Base-by-base conservation (phyloP, 2,113 vertebrate species). In the Cettia cetti region DNA sequence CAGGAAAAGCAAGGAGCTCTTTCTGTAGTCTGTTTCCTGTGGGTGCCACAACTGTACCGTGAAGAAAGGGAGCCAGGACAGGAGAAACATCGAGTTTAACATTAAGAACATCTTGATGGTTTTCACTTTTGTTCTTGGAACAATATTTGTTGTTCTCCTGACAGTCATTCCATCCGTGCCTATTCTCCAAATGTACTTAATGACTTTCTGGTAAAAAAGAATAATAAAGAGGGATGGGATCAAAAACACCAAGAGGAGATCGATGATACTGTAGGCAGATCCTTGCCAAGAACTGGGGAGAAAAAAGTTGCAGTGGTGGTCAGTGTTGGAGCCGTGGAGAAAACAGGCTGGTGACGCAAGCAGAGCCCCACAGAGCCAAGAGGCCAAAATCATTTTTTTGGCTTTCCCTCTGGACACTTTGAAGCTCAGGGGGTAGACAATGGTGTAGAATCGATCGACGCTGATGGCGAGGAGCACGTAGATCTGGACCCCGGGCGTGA, bases 51-150 rank as follows among this genome's bases (percentile, higher is more conserved):
- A 94, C 94, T 99, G 99, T 21, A 97, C 59, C 2, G 1, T 11
- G 65, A 99, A 99, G 87, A 99, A 99, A 27, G 99, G 99, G 21
- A 98, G 97, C 99, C 99, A 99, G 56, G 98, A 99, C 45, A 99
- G 92, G 44, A 99, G 97, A 86, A 99, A 99, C 20, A 99, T 79
- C 0, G 92, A 95, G 71, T 99, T 99, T 54, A 99, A 97, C 95
- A 98, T 98, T 40, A 99, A 98, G 92, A 99, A 99, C 99, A 99
- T 99, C 97, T 99, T 99, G 92, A 99, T 98, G 16, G 99, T 99
- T 97, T 99, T 99, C 85, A 99, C 99, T 97, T 99, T 99, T 77
- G 99, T 98, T 97, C 99, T 98, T 2, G 99, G 99, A 28, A 99
- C 99, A 6, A 98, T 98, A 89, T 99, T 99, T 97, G 97, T 99